phyloP scores from a whole-genome alignment of 2,113 vertebrate species.

The Eublepharis macularius region DNA sequence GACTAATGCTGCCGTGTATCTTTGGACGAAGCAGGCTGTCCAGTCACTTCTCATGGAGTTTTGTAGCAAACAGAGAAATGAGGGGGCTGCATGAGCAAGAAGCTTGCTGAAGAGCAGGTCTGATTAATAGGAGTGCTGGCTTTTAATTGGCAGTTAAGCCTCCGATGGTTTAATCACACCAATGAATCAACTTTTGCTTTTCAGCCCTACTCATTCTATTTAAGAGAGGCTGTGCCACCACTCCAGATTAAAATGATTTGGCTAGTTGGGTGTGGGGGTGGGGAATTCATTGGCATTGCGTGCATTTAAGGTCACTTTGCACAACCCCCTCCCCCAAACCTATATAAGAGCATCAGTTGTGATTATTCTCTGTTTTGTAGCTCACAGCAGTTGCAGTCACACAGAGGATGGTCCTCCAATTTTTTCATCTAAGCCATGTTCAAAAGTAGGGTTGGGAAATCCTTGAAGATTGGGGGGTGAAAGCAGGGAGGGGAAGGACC shows the following conservation, averaged over 20 bases:
- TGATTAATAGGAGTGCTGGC: neutral
- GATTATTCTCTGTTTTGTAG: neutral
- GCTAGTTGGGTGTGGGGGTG: too few species aligned
- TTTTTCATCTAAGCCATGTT: too few species aligned
- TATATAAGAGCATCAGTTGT: neutral
- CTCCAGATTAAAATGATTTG: neutral
- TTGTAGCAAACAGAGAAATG: neutral
- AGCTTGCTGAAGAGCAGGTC: neutral
- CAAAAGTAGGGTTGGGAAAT: too few species aligned
- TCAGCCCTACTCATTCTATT: neutral
- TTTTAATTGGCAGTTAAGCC: neutral
- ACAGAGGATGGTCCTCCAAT: too few species aligned
- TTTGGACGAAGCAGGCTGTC: neutral
- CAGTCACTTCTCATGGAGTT: neutral
- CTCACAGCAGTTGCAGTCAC: neutral
- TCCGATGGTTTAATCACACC: neutral
- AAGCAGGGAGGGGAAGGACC: too few species aligned
- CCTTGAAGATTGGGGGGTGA: too few species aligned
- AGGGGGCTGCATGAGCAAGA: neutral
- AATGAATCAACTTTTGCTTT: neutral
- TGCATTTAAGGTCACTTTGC: neutral
- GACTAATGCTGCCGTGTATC: neutral
- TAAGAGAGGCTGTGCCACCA: neutral
- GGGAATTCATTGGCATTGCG: neutral
- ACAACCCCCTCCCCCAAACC: neutral